phyloP scores from a whole-genome alignment of 1,140 invertebrate species.

The Rhagoletis zephyria region DNA sequence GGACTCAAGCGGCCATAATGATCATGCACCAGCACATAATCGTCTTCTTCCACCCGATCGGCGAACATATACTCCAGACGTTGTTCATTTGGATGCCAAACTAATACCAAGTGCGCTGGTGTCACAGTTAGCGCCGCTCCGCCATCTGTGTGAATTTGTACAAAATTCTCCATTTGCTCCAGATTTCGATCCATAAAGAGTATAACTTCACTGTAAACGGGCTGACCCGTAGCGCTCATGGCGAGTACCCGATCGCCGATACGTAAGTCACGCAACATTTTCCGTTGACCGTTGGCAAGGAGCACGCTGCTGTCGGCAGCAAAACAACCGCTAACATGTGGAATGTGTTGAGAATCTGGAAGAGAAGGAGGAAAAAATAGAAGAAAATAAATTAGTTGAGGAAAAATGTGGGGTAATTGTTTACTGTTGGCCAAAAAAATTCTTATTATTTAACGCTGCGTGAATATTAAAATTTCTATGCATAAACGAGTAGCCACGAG shows the following conservation, averaged over 20 bases:
- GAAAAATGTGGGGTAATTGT: neutral
- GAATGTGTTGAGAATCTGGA: slow-evolving; percentile 93
- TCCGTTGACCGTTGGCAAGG: slow-evolving; percentile 75
- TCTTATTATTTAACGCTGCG: slow-evolving; percentile 3
- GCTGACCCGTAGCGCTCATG: slow-evolving; percentile 78
- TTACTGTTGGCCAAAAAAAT: neutral
- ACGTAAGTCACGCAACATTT: slow-evolving; percentile 81
- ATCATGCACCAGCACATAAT: slow-evolving; percentile 74
- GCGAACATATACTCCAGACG: slow-evolving; percentile 77
- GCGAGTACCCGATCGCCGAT: slow-evolving; percentile 88
- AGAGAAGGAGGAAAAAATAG: slow-evolving; percentile 58
- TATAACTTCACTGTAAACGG: slow-evolving; percentile 88
- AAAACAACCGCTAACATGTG: slow-evolving; percentile 88
- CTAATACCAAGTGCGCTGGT: slow-evolving; percentile 84
- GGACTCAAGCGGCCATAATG: slow-evolving; percentile 75
- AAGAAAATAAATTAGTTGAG: neutral
- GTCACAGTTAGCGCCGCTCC: slow-evolving; percentile 85
- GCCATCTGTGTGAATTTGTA: slow-evolving; percentile 81
- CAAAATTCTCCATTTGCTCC: slow-evolving; percentile 80
- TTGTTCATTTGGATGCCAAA: slow-evolving; percentile 69
- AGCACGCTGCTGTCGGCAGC: slow-evolving; percentile 79
- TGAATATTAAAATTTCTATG: neutral
- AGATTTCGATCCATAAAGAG: slow-evolving; percentile 89
- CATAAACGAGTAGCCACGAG: neutral
- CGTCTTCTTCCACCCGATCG: slow-evolving; percentile 75